A percentile compares a stretch with the other conserved stretches of the same genome.
phyloP scores from a whole-genome alignment of 2,888 invertebrate species.

The Phragmatobia fuliginosa region DNA sequence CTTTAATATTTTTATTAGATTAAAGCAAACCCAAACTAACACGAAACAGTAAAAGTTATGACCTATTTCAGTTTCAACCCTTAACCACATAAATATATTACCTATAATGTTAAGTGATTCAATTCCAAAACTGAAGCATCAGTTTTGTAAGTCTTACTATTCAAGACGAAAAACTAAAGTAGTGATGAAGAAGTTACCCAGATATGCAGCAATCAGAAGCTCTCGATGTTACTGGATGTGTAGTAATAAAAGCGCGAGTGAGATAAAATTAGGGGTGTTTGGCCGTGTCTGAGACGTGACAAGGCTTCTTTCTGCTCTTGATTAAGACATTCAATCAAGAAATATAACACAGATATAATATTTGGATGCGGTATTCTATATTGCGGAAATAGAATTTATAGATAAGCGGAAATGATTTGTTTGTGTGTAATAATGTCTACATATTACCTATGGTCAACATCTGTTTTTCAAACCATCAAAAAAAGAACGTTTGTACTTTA shows the following conservation, averaged over 20 bases:
- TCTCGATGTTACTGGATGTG: not conserved
- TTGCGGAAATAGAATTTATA: no score
- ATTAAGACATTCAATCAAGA: slow-evolving; percentile 42
- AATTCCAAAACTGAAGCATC: not conserved
- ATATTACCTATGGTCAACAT: not conserved
- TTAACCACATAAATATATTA: not conserved
- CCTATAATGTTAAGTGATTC: not conserved
- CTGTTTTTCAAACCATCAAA: no score
- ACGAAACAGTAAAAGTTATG: not conserved
- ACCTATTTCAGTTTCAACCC: not conserved
- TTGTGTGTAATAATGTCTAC: not conserved
- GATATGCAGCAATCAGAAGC: not conserved
- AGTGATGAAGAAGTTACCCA: not conserved
- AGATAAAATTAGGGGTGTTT: slow-evolving; percentile 15
- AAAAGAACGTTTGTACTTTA: no score
- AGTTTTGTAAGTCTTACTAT: not conserved
- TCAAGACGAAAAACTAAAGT: not conserved
- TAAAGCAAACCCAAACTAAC: no score
- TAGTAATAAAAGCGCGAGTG: not conserved
- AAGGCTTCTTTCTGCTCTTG: slow-evolving; percentile 46
- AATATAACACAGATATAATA: slow-evolving; percentile 1
- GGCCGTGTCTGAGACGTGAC: slow-evolving; percentile 16
- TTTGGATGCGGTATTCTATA: slow-evolving; percentile 30
- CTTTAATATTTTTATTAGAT: no score
- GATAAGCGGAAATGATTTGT: not conserved